Evolutionary conservation across 2,888 invertebrate genomes (phyloP).

Genomic region (Leuctra nigra): DNA sequence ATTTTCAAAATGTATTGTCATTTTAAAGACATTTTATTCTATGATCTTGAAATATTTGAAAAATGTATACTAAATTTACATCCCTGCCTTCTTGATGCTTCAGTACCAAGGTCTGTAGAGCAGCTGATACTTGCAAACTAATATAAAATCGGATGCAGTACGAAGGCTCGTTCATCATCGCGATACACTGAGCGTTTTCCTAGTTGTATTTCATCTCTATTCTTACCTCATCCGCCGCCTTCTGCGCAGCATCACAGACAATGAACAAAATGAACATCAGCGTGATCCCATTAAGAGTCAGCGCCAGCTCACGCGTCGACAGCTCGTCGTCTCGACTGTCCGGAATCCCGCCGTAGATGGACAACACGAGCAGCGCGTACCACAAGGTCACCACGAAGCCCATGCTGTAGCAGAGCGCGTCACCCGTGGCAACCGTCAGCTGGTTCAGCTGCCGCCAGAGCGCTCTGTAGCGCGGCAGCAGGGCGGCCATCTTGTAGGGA

Average conservation of each 20-base stretch:
- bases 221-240: not conserved
- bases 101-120: no score
- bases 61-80: no score
- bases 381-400: not conserved
- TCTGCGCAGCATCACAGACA: not conserved
- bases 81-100: no score
- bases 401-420: not conserved
- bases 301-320: not conserved
- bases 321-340: not conserved
- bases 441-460: not conserved
- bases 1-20: no score
- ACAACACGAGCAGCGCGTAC: not conserved
- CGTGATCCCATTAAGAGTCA: not conserved
- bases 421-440: not conserved
- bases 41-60: no score
- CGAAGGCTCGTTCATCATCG: no score
- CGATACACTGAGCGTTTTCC: no score
- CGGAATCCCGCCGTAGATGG: not conserved
- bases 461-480: not conserved
- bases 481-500: not conserved
- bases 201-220: no score
- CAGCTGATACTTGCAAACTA: no score
- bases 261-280: not conserved
- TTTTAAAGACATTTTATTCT: no score
- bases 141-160: no score